phyloP scores from a whole-genome alignment of 2,888 invertebrate species.

The Hypercompe scribonia region DNA sequence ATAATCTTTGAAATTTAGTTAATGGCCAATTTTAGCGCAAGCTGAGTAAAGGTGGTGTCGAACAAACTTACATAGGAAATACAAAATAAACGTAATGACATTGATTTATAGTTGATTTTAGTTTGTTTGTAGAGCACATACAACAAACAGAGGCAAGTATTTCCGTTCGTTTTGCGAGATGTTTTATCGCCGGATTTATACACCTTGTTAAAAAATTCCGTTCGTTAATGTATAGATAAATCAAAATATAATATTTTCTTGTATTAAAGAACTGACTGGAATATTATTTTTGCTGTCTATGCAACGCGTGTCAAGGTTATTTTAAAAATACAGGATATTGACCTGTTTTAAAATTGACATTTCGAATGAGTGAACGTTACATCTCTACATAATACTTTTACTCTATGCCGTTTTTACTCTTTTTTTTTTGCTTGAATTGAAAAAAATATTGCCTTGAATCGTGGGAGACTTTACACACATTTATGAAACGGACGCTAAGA shows the following conservation, averaged over 20 bases:
- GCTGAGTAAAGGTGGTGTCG: slow-evolving; percentile 47
- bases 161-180: slow-evolving; percentile 43
- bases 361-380: background rate
- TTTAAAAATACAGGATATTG: slow-evolving; percentile 16
- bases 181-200: slow-evolving; percentile 45
- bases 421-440: no score
- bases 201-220: slow-evolving; percentile 41
- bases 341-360: slow-evolving; percentile 7
- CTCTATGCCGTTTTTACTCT: no score
- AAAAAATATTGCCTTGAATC: no score
- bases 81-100: slow-evolving; percentile 55
- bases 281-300: slow-evolving; percentile 4
- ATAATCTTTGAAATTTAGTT: slow-evolving; percentile 64
- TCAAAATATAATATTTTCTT: slow-evolving; percentile 33
- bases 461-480: no score
- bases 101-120: slow-evolving; percentile 58
- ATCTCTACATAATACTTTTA: background rate
- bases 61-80: slow-evolving; percentile 49
- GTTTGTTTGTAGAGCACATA: slow-evolving; percentile 51
- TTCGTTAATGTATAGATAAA: slow-evolving; percentile 45
- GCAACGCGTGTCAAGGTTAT: slow-evolving; percentile 20
- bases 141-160: slow-evolving; percentile 41
- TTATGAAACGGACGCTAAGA: no score
- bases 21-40: slow-evolving; percentile 57
- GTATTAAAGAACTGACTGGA: slow-evolving; percentile 9